Percentiles rank a stretch among this genome's conserved stretches.
phyloP scores from a whole-genome alignment of 2,888 invertebrate species.

The Drosophila formosana region DNA sequence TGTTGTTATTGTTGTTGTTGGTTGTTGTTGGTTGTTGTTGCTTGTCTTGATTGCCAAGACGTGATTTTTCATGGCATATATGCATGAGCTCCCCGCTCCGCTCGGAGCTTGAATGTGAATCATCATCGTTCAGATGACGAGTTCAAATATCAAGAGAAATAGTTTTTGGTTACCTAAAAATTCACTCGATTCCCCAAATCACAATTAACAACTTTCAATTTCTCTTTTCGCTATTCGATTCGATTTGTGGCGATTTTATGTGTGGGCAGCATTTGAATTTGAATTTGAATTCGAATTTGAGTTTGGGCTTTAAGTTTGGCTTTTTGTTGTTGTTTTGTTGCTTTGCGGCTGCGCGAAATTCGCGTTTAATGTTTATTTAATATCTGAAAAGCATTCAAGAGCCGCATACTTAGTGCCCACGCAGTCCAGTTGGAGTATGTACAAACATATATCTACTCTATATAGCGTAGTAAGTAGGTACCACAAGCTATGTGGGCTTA shows the following conservation, averaged over 20 bases:
- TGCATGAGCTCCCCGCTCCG: slow-evolving; percentile 17
- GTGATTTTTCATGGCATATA: slow-evolving; percentile 64
- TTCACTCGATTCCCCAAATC: slow-evolving; percentile 12
- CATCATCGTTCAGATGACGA: slow-evolving; percentile 26
- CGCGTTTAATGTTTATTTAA: slow-evolving; percentile 68
- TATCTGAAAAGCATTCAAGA: slow-evolving; percentile 56
- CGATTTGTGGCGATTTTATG: slow-evolving; percentile 9
- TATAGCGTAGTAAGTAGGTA: slow-evolving; percentile 8
- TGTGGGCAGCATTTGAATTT: slow-evolving; percentile 58
- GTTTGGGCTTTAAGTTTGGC: slow-evolving; percentile 26
- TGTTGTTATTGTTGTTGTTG: slow-evolving; percentile 27
- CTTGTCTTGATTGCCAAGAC: slow-evolving; percentile 60
- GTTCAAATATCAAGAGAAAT: slow-evolving; percentile 23
- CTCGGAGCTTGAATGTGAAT: slow-evolving; percentile 24
- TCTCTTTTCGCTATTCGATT: slow-evolving; percentile 44
- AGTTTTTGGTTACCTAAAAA: slow-evolving; percentile 10
- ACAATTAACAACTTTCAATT: slow-evolving; percentile 54
- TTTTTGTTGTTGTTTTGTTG: no score
- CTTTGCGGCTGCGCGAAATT: slow-evolving; percentile 30
- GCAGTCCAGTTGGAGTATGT: slow-evolving; percentile 42
- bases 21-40: slow-evolving; percentile 31
- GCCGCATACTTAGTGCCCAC: slow-evolving; percentile 76
- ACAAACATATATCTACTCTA: slow-evolving; percentile 7
- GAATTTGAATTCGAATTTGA: slow-evolving; percentile 38
- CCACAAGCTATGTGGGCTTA: slow-evolving; percentile 42